Conservation (phyloP, 2,888 invertebrate species). For the Biston stratarius region DNA sequence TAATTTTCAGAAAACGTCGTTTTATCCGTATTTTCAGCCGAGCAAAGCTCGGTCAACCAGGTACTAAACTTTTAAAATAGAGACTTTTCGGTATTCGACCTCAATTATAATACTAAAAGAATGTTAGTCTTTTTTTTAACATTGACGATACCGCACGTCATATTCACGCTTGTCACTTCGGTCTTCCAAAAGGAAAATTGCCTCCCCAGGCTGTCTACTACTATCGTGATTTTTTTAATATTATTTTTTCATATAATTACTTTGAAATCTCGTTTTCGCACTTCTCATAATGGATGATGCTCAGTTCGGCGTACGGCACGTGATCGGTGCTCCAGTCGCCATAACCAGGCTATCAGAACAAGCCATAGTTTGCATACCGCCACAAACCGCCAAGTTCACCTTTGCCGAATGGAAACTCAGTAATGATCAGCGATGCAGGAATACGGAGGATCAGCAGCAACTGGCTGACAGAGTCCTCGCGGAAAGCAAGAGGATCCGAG, state of each 20-base stretch:
- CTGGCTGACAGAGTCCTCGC: constrained; percentile 92
- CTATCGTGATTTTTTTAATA: background rate
- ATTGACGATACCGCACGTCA: background rate
- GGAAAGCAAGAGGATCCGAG: constrained; percentile 88
- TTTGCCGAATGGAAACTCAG: constrained; percentile 91
- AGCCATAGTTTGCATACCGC: constrained; percentile 78
- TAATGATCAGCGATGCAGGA: constrained; percentile 89
- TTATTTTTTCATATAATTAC: background rate
- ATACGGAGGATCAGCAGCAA: constrained; percentile 93
- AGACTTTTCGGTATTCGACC: too few species aligned
- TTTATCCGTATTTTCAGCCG: too few species aligned
- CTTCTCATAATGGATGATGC: constrained; percentile 62
- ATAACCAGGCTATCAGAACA: constrained; percentile 77
- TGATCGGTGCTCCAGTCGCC: constrained; percentile 75
- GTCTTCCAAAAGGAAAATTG: too few species aligned
- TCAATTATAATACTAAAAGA: background rate
- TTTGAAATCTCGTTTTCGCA: background rate
- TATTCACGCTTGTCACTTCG: too few species aligned
- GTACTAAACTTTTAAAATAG: too few species aligned
- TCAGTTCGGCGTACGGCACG: constrained; percentile 73
- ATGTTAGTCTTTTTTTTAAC: background rate
- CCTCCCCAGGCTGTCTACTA: too few species aligned
- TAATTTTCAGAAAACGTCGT: too few species aligned
- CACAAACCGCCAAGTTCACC: constrained; percentile 86
- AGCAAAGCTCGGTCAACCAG: too few species aligned